These are phyloP conservation scores for Drosophila kuntzei DNA, from an alignment of 2,888 invertebrate species.

Conservation along the genomic window DNA sequence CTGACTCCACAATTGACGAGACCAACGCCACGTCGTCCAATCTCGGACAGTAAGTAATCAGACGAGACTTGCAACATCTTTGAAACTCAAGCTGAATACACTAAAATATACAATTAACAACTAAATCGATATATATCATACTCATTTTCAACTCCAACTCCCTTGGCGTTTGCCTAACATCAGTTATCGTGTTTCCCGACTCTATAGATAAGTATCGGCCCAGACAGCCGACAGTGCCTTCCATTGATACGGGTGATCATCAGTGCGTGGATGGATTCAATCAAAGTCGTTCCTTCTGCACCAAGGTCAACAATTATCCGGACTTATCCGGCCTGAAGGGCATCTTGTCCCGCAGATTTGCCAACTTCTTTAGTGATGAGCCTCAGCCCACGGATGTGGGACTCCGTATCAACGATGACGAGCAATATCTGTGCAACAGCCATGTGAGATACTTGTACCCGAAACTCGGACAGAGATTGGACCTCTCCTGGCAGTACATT, in stretches of 20 bases:
- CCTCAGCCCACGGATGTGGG: constrained; percentile 86
- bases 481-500: constrained; percentile 89
- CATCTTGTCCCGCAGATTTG: constrained; percentile 70
- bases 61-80: neutral
- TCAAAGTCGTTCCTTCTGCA: constrained; percentile 85
- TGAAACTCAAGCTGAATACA: constrained; percentile 9
- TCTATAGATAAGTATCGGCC: constrained; percentile 41
- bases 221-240: neutral
- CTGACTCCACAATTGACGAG: constrained; percentile 23
- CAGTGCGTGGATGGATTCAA: constrained; percentile 65
- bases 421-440: constrained; percentile 86
- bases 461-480: constrained; percentile 87
- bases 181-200: constrained; percentile 70
- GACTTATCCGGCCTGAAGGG: constrained; percentile 79
- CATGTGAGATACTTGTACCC: constrained; percentile 87
- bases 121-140: constrained; percentile 50
- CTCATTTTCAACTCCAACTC: constrained; percentile 52
- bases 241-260: constrained; percentile 34
- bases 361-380: constrained; percentile 83
- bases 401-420: constrained; percentile 85
- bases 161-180: constrained; percentile 58
- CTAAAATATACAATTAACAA: constrained; percentile 53
- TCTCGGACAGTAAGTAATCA: constrained; percentile 57
- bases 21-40: constrained; percentile 43
- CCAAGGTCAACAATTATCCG: constrained; percentile 85